These are phyloP conservation scores for Globodera ellingtonae DNA, from an alignment of 1,140 invertebrate species.

Conservation along the genomic window DNA sequence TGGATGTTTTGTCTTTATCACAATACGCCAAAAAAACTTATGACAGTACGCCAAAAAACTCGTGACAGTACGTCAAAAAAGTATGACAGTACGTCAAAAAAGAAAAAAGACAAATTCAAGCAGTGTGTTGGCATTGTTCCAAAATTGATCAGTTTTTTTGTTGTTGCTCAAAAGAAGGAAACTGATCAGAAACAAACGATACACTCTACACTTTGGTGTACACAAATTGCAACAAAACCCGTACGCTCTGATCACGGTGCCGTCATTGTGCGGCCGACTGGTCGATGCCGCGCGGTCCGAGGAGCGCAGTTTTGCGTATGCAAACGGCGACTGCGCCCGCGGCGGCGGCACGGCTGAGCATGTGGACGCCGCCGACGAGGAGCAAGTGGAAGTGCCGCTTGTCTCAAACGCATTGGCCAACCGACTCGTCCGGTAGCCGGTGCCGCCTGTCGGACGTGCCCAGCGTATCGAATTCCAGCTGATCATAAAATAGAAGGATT, in stretches of 20 bases:
- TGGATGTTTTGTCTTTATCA: no score
- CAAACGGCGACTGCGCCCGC: conserved; percentile 5
- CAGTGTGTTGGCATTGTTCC: no score
- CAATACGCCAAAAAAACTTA: no score
- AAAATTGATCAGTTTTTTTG: no score
- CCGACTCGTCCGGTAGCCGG: conserved; percentile 16
- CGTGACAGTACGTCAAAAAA: no score
- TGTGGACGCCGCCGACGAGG: neutral
- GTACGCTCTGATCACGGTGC: conserved; percentile 12
- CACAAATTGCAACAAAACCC: neutral
- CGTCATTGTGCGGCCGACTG: neutral
- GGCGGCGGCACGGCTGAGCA: neutral
- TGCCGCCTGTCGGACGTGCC: conserved; percentile 14
- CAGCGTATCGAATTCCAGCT: conserved; percentile 35
- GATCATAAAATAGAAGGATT: neutral
- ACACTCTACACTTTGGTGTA: neutral
- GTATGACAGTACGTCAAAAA: no score
- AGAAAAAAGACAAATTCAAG: no score
- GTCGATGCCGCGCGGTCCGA: neutral
- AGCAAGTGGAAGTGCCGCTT: conserved; percentile 2
- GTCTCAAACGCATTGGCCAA: conserved; percentile 30
- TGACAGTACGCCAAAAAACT: no score
- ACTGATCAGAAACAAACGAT: neutral
- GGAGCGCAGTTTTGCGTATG: neutral
- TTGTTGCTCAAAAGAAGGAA: no score